These are phyloP conservation scores for Diceros bicornis DNA, from an alignment of 2,797 vertebrate species.

Conservation along the genomic window DNA sequence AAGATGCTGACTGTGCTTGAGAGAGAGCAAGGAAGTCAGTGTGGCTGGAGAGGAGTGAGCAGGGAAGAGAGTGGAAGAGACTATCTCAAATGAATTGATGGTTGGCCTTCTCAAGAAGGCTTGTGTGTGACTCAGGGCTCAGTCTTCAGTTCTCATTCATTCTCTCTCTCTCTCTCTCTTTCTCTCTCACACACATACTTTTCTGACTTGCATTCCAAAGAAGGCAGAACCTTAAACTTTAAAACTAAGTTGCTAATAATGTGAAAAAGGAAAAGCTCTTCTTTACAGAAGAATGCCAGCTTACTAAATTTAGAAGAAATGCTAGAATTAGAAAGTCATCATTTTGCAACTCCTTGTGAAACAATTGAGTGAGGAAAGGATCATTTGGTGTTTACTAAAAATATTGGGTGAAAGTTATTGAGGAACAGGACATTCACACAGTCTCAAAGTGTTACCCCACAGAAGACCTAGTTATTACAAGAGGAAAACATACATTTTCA, in stretches of 20 bases:
- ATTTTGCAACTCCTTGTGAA: neutral
- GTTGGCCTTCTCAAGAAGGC: rapidly evolving
- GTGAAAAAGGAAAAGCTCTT: neutral
- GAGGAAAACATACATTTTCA: neutral
- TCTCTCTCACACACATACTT: neutral
- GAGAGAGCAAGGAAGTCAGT: neutral
- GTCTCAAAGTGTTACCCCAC: neutral
- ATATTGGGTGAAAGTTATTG: neutral
- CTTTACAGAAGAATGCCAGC: neutral
- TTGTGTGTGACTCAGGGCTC: neutral
- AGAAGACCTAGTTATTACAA: neutral
- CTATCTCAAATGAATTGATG: neutral
- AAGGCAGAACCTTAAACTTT: constrained; percentile 22
- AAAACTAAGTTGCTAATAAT: constrained; percentile 46
- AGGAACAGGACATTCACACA: neutral
- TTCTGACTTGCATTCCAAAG: neutral
- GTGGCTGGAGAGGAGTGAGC: too few species aligned
- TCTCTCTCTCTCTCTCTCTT: neutral
- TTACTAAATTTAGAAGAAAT: constrained; percentile 10
- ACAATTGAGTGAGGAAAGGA: neutral
- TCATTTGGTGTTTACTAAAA: neutral
- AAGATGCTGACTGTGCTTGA: neutral
- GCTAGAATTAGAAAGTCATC: neutral
- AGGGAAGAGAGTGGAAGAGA: neutral
- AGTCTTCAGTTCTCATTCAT: too few species aligned